Percentiles rank a stretch among this genome's conserved stretches.
Evolutionary conservation across 2,888 invertebrate species (phyloP).

Genomic region (Iphiclides podalirius): DNA sequence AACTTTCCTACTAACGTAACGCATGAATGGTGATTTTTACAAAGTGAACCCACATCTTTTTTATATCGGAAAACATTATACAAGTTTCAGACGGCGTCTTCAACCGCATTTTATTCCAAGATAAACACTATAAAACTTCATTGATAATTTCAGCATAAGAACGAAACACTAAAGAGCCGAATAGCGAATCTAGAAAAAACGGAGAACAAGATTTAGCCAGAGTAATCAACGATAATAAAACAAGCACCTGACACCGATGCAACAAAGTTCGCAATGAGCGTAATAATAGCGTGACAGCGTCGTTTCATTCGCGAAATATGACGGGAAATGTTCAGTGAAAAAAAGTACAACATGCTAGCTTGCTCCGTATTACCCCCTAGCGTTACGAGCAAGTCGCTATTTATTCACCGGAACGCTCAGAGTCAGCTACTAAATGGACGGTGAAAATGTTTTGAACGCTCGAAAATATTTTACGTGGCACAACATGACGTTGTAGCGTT

Average conservation of each 20-base stretch:
- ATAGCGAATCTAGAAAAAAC: background rate
- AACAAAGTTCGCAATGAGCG: background rate
- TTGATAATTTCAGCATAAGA: background rate
- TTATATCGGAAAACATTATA: too few relatives aligned
- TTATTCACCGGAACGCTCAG: constrained; percentile 13
- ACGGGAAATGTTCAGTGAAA: background rate
- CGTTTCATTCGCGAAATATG: background rate
- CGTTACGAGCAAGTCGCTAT: constrained; percentile 11
- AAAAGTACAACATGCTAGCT: constrained; percentile 2
- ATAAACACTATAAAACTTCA: background rate
- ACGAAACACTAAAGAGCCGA: too few relatives aligned
- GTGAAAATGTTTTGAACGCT: constrained; percentile 9
- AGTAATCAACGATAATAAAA: background rate
- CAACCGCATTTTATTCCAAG: too few relatives aligned
- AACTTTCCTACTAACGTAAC: too few relatives aligned
- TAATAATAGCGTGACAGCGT: background rate
- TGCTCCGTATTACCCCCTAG: constrained; percentile 14
- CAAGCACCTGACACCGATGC: background rate
- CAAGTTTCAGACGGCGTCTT: too few relatives aligned
- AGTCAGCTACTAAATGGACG: constrained; percentile 6
- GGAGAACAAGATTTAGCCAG: background rate
- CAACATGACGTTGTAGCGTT: constrained; percentile 1
- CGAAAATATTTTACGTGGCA: constrained; percentile 4
- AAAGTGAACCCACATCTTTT: too few relatives aligned
- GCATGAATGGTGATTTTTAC: too few relatives aligned